A percentile compares a stretch with the other conserved stretches of the same genome.
Conservation (phyloP, 2,888 invertebrate species). For the Ctenicera cuprea region DNA sequence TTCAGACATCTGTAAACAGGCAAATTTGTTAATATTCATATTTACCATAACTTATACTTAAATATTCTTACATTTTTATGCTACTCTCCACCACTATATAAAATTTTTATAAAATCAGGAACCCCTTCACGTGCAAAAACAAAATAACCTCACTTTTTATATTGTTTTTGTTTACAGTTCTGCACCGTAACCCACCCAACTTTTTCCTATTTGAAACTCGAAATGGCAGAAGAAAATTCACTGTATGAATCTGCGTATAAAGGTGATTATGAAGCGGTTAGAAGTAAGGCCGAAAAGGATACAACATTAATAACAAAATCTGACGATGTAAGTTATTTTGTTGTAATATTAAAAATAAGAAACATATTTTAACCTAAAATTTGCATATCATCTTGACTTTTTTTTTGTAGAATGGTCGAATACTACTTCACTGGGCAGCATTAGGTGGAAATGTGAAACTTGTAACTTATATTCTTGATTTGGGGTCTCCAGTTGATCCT, state of each 20-base stretch:
- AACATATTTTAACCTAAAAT: slow-evolving; percentile 25
- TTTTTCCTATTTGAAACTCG: too few species aligned
- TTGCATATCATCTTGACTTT: slow-evolving; percentile 24
- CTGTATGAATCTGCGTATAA: slow-evolving; percentile 82
- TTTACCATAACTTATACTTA: too few species aligned
- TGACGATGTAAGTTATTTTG: slow-evolving; percentile 73
- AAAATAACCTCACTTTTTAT: slow-evolving; percentile 23
- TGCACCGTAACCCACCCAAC: too few species aligned
- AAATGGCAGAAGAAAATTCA: slow-evolving; percentile 14
- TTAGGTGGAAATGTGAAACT: slow-evolving; percentile 85
- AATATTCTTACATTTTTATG: too few species aligned
- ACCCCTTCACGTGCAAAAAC: background rate
- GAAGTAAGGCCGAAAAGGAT: slow-evolving; percentile 78
- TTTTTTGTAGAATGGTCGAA: slow-evolving; percentile 79
- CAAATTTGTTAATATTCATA: background rate
- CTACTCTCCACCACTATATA: too few species aligned
- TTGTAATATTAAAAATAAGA: slow-evolving; percentile 2
- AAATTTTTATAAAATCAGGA: too few species aligned
- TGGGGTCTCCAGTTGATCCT: slow-evolving; percentile 81
- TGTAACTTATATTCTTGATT: slow-evolving; percentile 80
- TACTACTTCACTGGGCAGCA: slow-evolving; percentile 87
- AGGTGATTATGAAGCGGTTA: slow-evolving; percentile 82
- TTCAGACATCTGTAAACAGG: slow-evolving; percentile 22
- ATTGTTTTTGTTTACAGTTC: too few species aligned
- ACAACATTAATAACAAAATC: slow-evolving; percentile 71